phyloP scores from a whole-genome alignment of 2,797 vertebrate species.

The Vespertilio murinus region DNA sequence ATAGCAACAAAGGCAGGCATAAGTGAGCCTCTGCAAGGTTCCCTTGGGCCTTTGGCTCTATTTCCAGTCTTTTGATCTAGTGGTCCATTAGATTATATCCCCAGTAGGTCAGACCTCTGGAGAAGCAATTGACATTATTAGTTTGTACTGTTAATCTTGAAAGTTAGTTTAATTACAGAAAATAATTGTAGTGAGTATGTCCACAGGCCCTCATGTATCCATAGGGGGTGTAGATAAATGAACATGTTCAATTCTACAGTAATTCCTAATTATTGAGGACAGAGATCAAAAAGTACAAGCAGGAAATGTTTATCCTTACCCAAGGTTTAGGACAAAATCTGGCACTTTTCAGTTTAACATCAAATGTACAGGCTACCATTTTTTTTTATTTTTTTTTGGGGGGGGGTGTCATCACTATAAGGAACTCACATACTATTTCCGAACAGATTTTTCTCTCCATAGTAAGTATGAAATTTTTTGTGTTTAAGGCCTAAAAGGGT shows the following conservation, averaged over 20 bases:
- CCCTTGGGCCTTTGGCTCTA: not conserved
- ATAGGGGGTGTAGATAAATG: not conserved
- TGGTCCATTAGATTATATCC: not conserved
- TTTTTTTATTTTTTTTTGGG: not conserved
- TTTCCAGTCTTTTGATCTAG: not conserved
- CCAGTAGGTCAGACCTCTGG: not conserved
- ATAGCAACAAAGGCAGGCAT: not conserved
- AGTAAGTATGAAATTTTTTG: not conserved
- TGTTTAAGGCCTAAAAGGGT: not conserved
- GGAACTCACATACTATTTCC: not conserved
- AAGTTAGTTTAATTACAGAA: not conserved
- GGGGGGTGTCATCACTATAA: not conserved
- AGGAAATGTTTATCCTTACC: not conserved
- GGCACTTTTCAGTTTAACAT: not conserved
- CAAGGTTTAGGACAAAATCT: not conserved
- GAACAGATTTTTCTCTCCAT: not conserved
- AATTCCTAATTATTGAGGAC: not conserved
- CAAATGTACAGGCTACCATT: not conserved
- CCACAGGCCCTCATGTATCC: not conserved
- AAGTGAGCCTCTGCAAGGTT: not conserved
- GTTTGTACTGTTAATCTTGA: not conserved
- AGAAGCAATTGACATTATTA: not conserved
- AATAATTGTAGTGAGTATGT: not conserved
- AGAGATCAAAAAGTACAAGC: not conserved
- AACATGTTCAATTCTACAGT: not conserved